phyloP scores from a whole-genome alignment of 1,140 invertebrate species.

The Drosophila pseudoananassae region DNA sequence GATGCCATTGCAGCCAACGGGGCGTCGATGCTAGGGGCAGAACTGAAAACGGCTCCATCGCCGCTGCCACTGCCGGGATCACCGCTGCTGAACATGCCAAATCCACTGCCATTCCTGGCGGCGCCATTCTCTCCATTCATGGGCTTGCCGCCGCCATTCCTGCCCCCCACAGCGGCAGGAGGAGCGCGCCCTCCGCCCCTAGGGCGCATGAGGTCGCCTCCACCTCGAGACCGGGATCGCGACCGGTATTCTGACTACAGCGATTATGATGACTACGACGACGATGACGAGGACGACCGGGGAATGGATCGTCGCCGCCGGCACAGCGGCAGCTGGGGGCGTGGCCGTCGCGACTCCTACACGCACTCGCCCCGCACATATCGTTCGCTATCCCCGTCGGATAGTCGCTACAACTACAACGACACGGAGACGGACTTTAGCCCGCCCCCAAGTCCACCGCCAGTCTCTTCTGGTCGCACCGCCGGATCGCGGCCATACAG shows the following conservation, averaged over 20 bases:
- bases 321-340: slow-evolving; percentile 67
- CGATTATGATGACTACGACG: slow-evolving; percentile 74
- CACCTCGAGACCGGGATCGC: slow-evolving; percentile 63
- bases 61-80: slow-evolving; percentile 81
- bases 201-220: slow-evolving; percentile 87
- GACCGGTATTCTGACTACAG: slow-evolving; percentile 67
- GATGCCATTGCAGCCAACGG: slow-evolving; percentile 53
- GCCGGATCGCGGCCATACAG: slow-evolving; percentile 56
- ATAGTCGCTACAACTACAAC: slow-evolving; percentile 81
- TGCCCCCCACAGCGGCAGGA: slow-evolving; percentile 83
- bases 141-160: slow-evolving; percentile 84
- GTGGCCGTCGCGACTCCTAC: slow-evolving; percentile 59
- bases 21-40: slow-evolving; percentile 27
- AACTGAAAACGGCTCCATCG: slow-evolving; percentile 64
- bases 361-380: slow-evolving; percentile 73
- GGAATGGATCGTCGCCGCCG: slow-evolving; percentile 48
- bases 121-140: slow-evolving; percentile 84
- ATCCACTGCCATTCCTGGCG: slow-evolving; percentile 85
- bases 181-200: slow-evolving; percentile 87
- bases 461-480: slow-evolving; percentile 8
- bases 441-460: slow-evolving; percentile 74
- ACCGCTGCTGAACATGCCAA: slow-evolving; percentile 74
- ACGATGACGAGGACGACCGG: slow-evolving; percentile 68
- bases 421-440: slow-evolving; percentile 83
- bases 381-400: slow-evolving; percentile 78